Evolutionary conservation across 2,888 invertebrate species (phyloP), one percentile per base, ranked within the genome.

Genomic region (Acleris laterana): DNA sequence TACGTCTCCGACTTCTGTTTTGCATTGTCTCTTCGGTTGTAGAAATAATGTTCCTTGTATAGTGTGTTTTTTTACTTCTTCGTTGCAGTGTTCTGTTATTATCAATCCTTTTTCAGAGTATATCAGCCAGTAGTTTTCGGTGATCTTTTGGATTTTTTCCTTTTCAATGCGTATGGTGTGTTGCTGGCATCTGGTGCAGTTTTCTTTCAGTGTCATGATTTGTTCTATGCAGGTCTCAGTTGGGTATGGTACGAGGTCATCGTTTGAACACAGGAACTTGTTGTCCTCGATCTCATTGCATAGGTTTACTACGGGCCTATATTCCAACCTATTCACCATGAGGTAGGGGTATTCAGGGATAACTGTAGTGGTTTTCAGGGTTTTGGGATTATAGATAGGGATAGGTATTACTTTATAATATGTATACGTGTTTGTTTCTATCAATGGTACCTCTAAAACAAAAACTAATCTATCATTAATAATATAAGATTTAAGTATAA

Each of bases 211-310:
- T 13, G 62, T n/a, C 56, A 68, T 59, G 17, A 68, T 44, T 63
- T 68, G 63, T 63, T 68, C 63, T 9, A 68, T 68, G 53, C 68
- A 63, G n/a, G 63, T 63, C 13, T 20, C 58, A 20, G 25, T 28
- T 6, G 63, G 32, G 13, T 63, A 42, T 5, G 17, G 44, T 9
- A 49, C 58, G 13, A 58, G n/a, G 58, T 58, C 38, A 16, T 63
- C 48, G 5, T 52, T 51, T 1, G 50, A 19, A 19, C 63, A 56
- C 16, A 63, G 17, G 50, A 17, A 58, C 19, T 44, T 22, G 32
- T 56, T n/a, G 19, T 69, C 53, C n/a, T 67, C 64, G 4, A 64
- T 61, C 22, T 69, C 67, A 16, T 63, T 42, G 44, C 69, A 69
- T 9, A 28, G 46, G 13, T 38, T 62, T 16, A 48, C 56, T 16